Evolutionary conservation across 1,140 invertebrate genomes (phyloP), one percentile per base, ranked within the genome.

Genomic region (Oppia nitens): DNA sequence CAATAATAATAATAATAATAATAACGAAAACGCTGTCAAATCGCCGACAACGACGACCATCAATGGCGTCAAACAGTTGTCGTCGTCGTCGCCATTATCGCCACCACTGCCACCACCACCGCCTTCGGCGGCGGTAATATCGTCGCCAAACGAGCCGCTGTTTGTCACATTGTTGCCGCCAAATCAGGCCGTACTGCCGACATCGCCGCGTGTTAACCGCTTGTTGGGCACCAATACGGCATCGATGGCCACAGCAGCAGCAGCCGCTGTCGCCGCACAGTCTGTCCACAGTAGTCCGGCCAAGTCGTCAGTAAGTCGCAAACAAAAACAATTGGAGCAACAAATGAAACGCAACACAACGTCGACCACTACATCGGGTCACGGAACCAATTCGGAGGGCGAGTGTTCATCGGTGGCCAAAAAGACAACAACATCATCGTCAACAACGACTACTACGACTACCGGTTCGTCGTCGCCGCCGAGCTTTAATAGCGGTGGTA

Each of bases 311-410:
- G 6, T 25, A 47, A n/a, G 1, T 3, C 12, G 32, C 6, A 54
- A 54, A 23, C 53, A 54, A n/a, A 6, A 54, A 28, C 47, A 57
- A 27, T 11, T 50, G 45, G 27, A 51, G 49, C 27, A 50, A 1
- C 27, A 55, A 29, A 20, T 45, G 28, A 60, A 60, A 28, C 52
- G 59, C 9, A 55, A 60, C 40, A 60, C 59, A 48, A 60, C 59
- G 9, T 60, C 59, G 3, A 60, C 59, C 1, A 60, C 59, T 2
- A 60, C 59, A 0, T 55, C 52, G 48, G 59, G 59, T 1, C 59
- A 60, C 54, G 59, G 59, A 47, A 60, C 59, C n/a, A 60, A 28
- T 11, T 55, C 52, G 47, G 59, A 60, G 48, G 59, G 59, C 21
- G 59, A 60, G 20, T 56, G 45, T 40, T 48, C 52, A 17, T 54